Conservation (phyloP, 2,888 invertebrate species). For the Ophion obscuratus region DNA sequence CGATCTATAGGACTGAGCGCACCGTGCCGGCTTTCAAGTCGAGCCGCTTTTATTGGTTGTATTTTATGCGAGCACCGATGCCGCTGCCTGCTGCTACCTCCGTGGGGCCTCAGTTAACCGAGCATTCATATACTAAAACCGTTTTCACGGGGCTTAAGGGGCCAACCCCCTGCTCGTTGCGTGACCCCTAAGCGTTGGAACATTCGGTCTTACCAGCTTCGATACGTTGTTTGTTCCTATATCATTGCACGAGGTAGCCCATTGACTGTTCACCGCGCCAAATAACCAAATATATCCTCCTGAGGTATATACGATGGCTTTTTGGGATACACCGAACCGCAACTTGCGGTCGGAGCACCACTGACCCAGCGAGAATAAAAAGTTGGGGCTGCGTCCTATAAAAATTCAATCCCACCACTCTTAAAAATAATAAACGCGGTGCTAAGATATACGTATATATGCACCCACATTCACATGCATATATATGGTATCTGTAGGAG, state of each 20-base stretch:
- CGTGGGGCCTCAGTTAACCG: conserved; percentile 50
- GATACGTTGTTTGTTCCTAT: conserved; percentile 31
- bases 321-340: conserved; percentile 22
- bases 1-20: conserved; percentile 72
- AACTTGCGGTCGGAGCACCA: conserved; percentile 72
- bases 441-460: conserved; percentile 60
- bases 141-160: conserved; percentile 71
- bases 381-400: conserved; percentile 75
- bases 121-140: conserved; percentile 79
- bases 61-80: conserved; percentile 72
- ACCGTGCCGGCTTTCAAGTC: conserved; percentile 69
- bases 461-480: neutral
- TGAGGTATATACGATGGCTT: conserved; percentile 15
- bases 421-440: conserved; percentile 80
- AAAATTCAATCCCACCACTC: conserved; percentile 80
- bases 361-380: conserved; percentile 70
- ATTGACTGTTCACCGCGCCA: neutral
- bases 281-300: conserved; percentile 18
- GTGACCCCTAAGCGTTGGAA: conserved; percentile 72
- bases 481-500: conserved; percentile 27
- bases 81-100: conserved; percentile 31
- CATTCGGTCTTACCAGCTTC: conserved; percentile 56
- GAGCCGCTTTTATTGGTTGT: conserved; percentile 77
- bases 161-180: conserved; percentile 71
- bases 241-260: conserved; percentile 30